Base-by-base conservation (phyloP, 2,113 vertebrate genomes). In the Notarius lentiginosus region DNA sequence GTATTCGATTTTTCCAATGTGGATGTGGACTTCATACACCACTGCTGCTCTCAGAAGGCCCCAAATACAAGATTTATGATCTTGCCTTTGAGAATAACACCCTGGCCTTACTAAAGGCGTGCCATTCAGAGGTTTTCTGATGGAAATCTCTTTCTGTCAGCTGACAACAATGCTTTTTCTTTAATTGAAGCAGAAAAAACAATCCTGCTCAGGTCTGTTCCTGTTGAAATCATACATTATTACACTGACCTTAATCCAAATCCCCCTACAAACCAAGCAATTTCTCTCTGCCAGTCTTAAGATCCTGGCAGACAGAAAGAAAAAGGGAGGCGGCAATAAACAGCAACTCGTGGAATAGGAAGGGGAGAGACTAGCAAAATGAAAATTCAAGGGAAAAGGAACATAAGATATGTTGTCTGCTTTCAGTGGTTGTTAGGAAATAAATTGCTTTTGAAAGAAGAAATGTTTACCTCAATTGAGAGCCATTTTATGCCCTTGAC, bases 361-460 rank as follows among this genome's bases (percentile, higher is more conserved):
- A 30, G 77, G 90, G 82, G 85, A 84, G 63, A 83, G 88, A 70
- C 55, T 82, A 80, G 90, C 81, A 87, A 92, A 92, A 94, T 93
- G 91, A 92, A 92, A 94, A 93, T 92, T 93, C 90, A 87, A 90
- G 89, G 85, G 89, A 82, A 93, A 92, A 90, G 91, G 84, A 93
- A 93, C 91, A 94, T 92, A 90, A 93, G 91, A 93, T 93, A 92
- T 93, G 92, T 93, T 94, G 92, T 95, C 93, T 93, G 90, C 93
- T 94, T 93, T 93, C 91, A 92, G 93, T 84, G 88, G 93, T 92
- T 94, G 93, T 93, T 94, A 92, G 90, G 91, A 94, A 94, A 93
- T 94, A 94, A 94, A 95, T 94, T 94, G 92, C 92, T 93, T 93
- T 92, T 93, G 92, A 94, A 94, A 93, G 92, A 93, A 91, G 90